Percentiles rank a stretch among this genome's conserved stretches.
Conservation (phyloP, 2,888 invertebrate species). For the Idaea dimidiata region DNA sequence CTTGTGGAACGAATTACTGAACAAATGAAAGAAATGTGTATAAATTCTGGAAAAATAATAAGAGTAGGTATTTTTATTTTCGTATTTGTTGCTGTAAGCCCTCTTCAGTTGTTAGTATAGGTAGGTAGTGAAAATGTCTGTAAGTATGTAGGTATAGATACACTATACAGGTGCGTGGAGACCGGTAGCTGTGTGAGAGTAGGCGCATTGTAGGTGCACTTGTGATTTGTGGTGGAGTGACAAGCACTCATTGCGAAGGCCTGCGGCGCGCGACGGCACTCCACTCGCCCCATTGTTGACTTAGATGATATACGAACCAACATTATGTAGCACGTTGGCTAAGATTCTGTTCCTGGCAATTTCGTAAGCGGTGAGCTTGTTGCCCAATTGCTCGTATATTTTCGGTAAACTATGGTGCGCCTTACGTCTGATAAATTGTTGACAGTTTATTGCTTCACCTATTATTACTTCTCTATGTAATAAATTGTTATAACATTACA, state of each 20-base stretch:
- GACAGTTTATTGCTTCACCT: neutral
- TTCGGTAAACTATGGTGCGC: neutral
- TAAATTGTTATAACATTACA: neutral
- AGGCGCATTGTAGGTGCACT: conserved; percentile 39
- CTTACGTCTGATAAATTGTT: neutral
- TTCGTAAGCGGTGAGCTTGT: neutral
- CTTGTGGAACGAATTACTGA: neutral
- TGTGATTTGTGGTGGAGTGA: conserved; percentile 59
- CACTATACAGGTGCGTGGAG: conserved; percentile 11
- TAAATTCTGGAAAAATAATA: neutral
- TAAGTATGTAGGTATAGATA: too few species aligned
- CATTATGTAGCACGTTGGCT: conserved; percentile 12
- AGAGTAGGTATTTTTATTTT: neutral
- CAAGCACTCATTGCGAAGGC: conserved; percentile 52
- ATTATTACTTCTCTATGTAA: neutral
- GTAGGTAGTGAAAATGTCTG: neutral
- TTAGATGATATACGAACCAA: conserved; percentile 23
- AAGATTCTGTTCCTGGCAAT: conserved; percentile 23
- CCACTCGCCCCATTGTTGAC: conserved; percentile 49
- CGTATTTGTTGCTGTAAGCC: neutral
- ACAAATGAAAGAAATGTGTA: neutral
- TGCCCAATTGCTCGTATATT: conserved; percentile 1
- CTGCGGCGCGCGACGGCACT: conserved; percentile 44
- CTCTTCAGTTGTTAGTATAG: neutral
- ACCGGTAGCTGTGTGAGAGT: conserved; percentile 26